Evolutionary conservation across 2,113 vertebrate genomes (phyloP).

Genomic region (Collichthys lucidus): DNA sequence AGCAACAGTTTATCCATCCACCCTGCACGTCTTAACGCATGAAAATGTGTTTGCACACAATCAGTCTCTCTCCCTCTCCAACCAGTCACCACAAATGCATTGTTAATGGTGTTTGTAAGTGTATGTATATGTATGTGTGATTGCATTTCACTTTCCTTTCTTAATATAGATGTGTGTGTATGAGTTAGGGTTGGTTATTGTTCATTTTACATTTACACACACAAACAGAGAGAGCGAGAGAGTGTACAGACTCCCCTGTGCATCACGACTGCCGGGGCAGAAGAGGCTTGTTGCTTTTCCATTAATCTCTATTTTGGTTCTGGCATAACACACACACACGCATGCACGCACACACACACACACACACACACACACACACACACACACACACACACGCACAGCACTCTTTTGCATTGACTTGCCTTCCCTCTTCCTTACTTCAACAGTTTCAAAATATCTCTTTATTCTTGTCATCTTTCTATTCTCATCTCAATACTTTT

Average conservation of each 20-base stretch:
- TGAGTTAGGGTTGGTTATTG: conserved; percentile 28
- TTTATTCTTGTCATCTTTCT: conserved; percentile 12
- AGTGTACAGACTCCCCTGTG: conserved; percentile 1
- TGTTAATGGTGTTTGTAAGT: not conserved
- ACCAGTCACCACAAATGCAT: conserved; percentile 10
- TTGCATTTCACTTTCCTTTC: conserved; percentile 15
- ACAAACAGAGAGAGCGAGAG: not conserved
- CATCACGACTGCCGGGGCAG: conserved; percentile 41
- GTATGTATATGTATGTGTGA: not conserved
- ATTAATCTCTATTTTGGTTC: conserved; percentile 68
- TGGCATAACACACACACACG: conserved; percentile 47
- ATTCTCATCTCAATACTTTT: not conserved
- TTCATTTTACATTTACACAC: conserved; percentile 30
- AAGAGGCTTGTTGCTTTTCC: conserved; percentile 48
- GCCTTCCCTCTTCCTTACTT: conserved; percentile 30
- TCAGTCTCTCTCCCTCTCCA: not conserved
- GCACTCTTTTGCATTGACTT: conserved; percentile 18
- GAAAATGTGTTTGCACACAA: conserved; percentile 7
- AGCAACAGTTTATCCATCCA: not conserved
- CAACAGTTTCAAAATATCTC: conserved; percentile 3
- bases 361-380: conserved; percentile 13
- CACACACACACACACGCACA: not conserved
- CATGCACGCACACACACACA: not conserved
- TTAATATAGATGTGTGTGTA: conserved; percentile 34
- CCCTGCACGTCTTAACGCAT: not conserved